Evolutionary conservation across 1,140 invertebrate species (phyloP), one percentile per base, ranked within the genome.

Genomic region (Brachionus rotundiformis): DNA sequence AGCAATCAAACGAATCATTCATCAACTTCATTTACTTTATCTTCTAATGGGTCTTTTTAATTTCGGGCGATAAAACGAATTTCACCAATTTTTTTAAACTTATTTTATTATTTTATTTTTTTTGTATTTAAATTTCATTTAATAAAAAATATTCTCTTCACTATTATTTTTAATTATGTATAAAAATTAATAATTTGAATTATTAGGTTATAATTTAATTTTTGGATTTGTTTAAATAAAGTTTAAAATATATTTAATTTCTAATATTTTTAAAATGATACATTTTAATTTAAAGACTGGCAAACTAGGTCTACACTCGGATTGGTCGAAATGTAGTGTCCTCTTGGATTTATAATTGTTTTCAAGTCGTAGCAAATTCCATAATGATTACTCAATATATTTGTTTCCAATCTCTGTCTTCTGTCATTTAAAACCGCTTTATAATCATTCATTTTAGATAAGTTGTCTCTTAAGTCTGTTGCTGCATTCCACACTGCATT

Each of bases 361-460:
- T 31, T 39, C 19, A 59, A 41, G 54, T 79, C 76, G 27, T 59
- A 79, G 23, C 41, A 39, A 29, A 59, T 27, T 23, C 76, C 76
- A 23, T 23, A 59, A 59, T 63, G 47, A 27, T 79, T 79, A n/a
- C 76, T 79, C 33, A 54, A 59, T 11, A 79, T 54, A 27, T 79
- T 79, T 19, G 76, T 79, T 13, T 79, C 31, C 19, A 54, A 61
- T 59, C 76, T 31, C 29, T 41, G 44, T 2, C 8, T 54, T 79
- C 76, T 79, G 41, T 79, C 76, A 7, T 39, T 33, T 5, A 79
- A 39, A 8, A 59, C 47, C 13, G 31, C 19, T 33, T 63, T 54
- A 31, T 79, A 79, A 11, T 79, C 76, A 16, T 39, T 79, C 76
- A 79, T 79, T 23, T 79, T 79, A 13, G 49, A 25, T 11, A 79